Conservation (phyloP, 2,888 invertebrate species). For the Coelogynopora nodosa region DNA sequence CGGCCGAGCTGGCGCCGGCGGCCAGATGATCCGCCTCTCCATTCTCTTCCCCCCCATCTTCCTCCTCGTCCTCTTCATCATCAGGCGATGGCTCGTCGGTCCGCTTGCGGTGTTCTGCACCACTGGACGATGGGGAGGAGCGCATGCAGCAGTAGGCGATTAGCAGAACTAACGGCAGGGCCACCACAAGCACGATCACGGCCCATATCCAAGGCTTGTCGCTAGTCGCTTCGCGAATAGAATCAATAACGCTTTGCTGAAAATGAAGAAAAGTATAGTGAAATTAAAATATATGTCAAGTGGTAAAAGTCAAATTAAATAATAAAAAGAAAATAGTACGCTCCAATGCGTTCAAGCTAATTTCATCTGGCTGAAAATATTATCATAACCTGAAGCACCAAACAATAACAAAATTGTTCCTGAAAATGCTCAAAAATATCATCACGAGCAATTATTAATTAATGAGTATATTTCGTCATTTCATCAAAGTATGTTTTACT, state of each 20-base stretch:
- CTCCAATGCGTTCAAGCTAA: too few relatives aligned
- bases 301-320: too few relatives aligned
- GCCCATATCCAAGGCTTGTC: slow-evolving; percentile 87
- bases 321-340: too few relatives aligned
- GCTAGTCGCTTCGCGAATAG: slow-evolving; percentile 69
- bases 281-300: too few relatives aligned
- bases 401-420: too few relatives aligned
- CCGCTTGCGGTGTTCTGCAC: slow-evolving; percentile 51
- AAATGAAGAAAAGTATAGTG: too few relatives aligned
- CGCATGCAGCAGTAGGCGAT: slow-evolving; percentile 74
- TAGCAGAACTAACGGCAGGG: slow-evolving; percentile 74
- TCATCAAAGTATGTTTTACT: too few relatives aligned
- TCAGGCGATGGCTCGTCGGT: slow-evolving; percentile 49
- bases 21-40: slow-evolving; percentile 17
- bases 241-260: slow-evolving; percentile 57
- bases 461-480: too few relatives aligned
- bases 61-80: slow-evolving; percentile 40
- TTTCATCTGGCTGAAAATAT: too few relatives aligned
- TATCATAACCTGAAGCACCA: too few relatives aligned
- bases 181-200: slow-evolving; percentile 74
- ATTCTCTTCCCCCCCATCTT: not conserved
- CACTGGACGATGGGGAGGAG: not conserved
- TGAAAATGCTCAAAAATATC: too few relatives aligned
- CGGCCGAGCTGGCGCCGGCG: not conserved
- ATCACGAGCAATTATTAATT: too few relatives aligned